Evolutionary conservation across 1,140 invertebrate species (phyloP).

Genomic region (Zaprionus inermis): DNA sequence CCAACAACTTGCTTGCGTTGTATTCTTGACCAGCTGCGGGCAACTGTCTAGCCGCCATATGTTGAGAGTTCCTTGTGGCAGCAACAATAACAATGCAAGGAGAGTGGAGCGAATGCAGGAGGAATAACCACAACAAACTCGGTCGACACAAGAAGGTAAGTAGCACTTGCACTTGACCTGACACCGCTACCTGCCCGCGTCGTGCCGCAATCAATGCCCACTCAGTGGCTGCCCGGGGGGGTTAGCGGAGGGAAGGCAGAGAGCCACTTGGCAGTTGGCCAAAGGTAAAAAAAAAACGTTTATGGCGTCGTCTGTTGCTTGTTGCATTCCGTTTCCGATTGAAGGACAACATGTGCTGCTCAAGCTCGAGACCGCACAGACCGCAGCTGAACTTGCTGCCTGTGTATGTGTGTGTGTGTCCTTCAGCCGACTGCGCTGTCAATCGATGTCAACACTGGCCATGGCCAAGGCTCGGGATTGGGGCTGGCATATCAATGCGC

Average conservation of each 20-base stretch:
- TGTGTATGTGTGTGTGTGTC: constrained; percentile 6
- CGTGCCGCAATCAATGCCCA: constrained; percentile 13
- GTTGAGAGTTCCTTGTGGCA: not conserved
- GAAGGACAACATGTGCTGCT: constrained; percentile 70
- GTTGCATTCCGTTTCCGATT: constrained; percentile 58
- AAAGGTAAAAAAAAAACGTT: constrained; percentile 24
- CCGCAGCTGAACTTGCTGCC: constrained; percentile 23
- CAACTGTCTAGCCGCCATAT: constrained; percentile 21
- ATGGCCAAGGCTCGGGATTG: constrained; percentile 63
- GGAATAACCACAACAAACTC: constrained; percentile 56
- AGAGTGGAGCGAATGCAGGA: not conserved
- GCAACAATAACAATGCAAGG: not conserved
- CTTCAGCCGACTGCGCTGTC: constrained; percentile 47
- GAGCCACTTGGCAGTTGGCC: constrained; percentile 27
- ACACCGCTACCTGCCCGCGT: not conserved
- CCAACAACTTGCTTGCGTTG: constrained; percentile 6
- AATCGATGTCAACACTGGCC: constrained; percentile 77
- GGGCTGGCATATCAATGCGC: constrained; percentile 27
- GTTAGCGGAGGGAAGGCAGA: too few relatives aligned
- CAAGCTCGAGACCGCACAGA: constrained; percentile 38
- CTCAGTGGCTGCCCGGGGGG: constrained; percentile 16
- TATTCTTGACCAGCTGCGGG: constrained; percentile 41
- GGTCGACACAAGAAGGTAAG: constrained; percentile 37
- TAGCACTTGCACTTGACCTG: constrained; percentile 26
- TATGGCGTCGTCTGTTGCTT: constrained; percentile 44